Conservation (phyloP, 2,888 invertebrate species). For the Drosophila kambysellisi region DNA sequence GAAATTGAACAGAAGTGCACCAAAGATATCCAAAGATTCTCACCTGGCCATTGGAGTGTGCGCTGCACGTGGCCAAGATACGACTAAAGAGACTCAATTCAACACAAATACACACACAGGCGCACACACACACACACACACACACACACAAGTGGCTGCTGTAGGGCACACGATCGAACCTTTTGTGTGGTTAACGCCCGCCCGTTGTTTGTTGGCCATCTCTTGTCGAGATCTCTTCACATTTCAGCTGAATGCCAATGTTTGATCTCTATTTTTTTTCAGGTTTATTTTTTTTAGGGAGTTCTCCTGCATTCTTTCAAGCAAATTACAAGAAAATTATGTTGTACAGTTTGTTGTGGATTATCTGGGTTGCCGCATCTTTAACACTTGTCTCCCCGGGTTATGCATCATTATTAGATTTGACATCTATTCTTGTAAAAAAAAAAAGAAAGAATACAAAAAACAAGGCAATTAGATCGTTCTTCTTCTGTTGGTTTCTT, state of each 20-base stretch:
- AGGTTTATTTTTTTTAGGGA: not conserved
- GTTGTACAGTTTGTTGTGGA: slow-evolving; percentile 57
- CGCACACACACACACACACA: slow-evolving; percentile 3
- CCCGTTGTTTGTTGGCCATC: slow-evolving; percentile 61
- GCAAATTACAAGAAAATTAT: slow-evolving; percentile 70
- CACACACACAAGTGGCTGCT: slow-evolving; percentile 50
- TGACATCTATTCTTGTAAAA: slow-evolving; percentile 48
- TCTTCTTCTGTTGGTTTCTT: slow-evolving; percentile 4
- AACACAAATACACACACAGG: slow-evolving; percentile 7
- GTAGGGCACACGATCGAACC: slow-evolving; percentile 52
- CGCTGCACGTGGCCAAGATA: slow-evolving; percentile 65
- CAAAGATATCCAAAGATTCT: slow-evolving; percentile 32
- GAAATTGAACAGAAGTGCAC: slow-evolving; percentile 23
- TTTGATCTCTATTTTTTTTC: slow-evolving; percentile 44
- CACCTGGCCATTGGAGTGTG: slow-evolving; percentile 76
- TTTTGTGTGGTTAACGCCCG: slow-evolving; percentile 69
- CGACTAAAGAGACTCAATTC: slow-evolving; percentile 8
- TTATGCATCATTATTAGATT: slow-evolving; percentile 79
- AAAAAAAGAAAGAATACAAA: slow-evolving; percentile 7
- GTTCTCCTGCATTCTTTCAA: slow-evolving; percentile 23
- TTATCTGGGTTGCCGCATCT: slow-evolving; percentile 67
- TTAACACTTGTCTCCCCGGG: slow-evolving; percentile 39
- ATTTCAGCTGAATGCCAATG: slow-evolving; percentile 48
- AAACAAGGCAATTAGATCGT: slow-evolving; percentile 39
- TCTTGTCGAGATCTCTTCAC: slow-evolving; percentile 54